Percentiles rank a stretch among this genome's conserved stretches.
Evolutionary conservation across 1,140 invertebrate species (phyloP).

Genomic region (Micrasema minimum): DNA sequence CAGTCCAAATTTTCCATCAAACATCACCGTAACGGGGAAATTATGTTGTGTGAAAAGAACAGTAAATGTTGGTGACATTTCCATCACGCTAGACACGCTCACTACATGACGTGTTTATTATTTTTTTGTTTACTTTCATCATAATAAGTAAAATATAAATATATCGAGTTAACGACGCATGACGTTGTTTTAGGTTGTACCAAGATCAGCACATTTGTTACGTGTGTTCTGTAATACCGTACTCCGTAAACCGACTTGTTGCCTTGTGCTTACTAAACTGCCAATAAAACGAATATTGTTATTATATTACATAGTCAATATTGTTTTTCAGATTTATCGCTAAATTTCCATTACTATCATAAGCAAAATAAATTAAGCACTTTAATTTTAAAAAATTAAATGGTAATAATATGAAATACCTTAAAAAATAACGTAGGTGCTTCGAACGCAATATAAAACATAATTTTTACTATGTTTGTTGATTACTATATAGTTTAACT

Average conservation of each 20-base stretch:
- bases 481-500: too few species aligned
- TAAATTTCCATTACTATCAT: neutral
- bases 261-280: conserved; percentile 14
- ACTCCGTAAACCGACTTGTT: conserved; percentile 8
- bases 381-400: too few species aligned
- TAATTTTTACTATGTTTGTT: too few species aligned
- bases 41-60: conserved; percentile 51
- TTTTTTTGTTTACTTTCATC: conserved; percentile 44
- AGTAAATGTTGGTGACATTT: conserved; percentile 41
- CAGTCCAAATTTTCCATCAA: conserved; percentile 29
- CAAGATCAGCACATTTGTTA: too few species aligned
- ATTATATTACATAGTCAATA: conserved; percentile 7
- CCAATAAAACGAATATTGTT: conserved; percentile 26
- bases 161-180: too few species aligned
- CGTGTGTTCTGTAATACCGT: too few species aligned
- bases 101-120: conserved; percentile 50
- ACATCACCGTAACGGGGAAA: conserved; percentile 36
- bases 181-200: too few species aligned
- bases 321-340: conserved; percentile 13
- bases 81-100: conserved; percentile 43
- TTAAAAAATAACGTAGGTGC: too few species aligned
- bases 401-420: too few species aligned
- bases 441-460: too few species aligned
- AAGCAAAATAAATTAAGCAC: too few species aligned
- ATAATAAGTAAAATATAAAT: conserved; percentile 37